phyloP scores from a whole-genome alignment of 2,888 invertebrate species.

The Andrena praecox region DNA sequence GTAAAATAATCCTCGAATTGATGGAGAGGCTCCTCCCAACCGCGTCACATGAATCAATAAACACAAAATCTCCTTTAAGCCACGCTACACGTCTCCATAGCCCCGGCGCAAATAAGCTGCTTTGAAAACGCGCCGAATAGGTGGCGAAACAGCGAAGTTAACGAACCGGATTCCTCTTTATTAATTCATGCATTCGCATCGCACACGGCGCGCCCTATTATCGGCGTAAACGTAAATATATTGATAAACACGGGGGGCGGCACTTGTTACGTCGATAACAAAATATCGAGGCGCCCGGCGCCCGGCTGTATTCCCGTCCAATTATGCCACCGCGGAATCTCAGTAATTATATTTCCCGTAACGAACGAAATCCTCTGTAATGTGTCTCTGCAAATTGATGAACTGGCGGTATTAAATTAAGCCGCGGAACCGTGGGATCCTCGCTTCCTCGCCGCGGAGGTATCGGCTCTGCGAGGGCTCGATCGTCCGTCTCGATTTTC shows the following conservation, averaged over 20 bases:
- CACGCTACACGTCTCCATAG: not conserved
- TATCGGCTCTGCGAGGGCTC: not conserved
- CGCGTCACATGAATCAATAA: not conserved
- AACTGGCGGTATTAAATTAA: slow-evolving; percentile 66
- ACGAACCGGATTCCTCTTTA: slow-evolving; percentile 3
- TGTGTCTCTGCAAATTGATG: slow-evolving; percentile 64
- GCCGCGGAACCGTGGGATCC: slow-evolving; percentile 55
- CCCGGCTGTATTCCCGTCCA: slow-evolving; percentile 55
- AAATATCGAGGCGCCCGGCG: slow-evolving; percentile 36
- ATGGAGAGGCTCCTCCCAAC: not conserved
- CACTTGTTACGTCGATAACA: slow-evolving; percentile 53
- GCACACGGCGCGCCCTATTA: not conserved
- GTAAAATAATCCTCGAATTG: no score
- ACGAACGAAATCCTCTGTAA: slow-evolving; percentile 71
- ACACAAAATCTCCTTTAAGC: not conserved
- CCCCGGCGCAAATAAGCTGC: not conserved
- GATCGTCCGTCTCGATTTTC: slow-evolving; percentile 10
- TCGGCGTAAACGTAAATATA: slow-evolving; percentile 25
- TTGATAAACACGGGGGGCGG: slow-evolving; percentile 18
- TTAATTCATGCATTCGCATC: slow-evolving; percentile 9
- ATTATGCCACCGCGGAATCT: slow-evolving; percentile 65
- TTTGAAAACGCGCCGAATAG: not conserved
- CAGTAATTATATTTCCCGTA: slow-evolving; percentile 71
- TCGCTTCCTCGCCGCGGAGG: slow-evolving; percentile 18
- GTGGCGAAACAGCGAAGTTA: not conserved